phyloP scores from a whole-genome alignment of 2,113 vertebrate genomes.

The Rhinogobius similis region DNA sequence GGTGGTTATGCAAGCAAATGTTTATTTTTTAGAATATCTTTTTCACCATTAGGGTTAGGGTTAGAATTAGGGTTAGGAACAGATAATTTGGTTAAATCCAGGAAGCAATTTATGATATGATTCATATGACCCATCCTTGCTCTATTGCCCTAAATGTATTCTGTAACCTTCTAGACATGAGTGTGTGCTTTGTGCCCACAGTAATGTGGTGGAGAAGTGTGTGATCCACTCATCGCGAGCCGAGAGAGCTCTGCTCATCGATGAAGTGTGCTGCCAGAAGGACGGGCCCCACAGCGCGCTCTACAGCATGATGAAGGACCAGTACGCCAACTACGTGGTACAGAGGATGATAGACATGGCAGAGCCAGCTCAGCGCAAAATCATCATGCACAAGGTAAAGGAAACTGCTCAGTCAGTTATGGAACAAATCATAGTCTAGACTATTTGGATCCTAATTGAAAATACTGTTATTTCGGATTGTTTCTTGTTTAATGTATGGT shows the following conservation, averaged over 20 bases:
- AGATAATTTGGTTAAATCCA: too few relatives aligned
- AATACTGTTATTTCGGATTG: too few relatives aligned
- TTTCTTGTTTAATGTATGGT: too few relatives aligned
- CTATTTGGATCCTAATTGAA: too few relatives aligned
- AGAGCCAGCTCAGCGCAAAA: conserved; percentile 95
- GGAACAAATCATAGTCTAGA: too few relatives aligned
- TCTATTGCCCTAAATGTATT: too few relatives aligned
- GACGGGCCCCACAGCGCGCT: conserved; percentile 98
- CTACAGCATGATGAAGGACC: conserved; percentile 99
- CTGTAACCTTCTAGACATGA: neutral
- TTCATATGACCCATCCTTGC: too few relatives aligned
- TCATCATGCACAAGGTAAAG: conserved; percentile 92
- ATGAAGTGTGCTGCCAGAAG: conserved; percentile 97
- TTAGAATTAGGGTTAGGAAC: too few relatives aligned
- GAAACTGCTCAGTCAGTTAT: neutral
- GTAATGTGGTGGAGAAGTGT: conserved; percentile 98
- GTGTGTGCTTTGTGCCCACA: conserved; percentile 44
- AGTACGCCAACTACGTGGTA: conserved; percentile 98
- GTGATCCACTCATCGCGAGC: conserved; percentile 96
- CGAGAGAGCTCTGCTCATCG: conserved; percentile 93
- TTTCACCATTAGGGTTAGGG: too few relatives aligned
- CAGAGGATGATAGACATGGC: conserved; percentile 99
- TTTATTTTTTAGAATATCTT: too few relatives aligned
- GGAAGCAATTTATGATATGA: too few relatives aligned
- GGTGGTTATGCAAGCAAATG: too few relatives aligned